phyloP scores from a whole-genome alignment of 2,888 invertebrate genomes.

The Hybos culiciformis region DNA sequence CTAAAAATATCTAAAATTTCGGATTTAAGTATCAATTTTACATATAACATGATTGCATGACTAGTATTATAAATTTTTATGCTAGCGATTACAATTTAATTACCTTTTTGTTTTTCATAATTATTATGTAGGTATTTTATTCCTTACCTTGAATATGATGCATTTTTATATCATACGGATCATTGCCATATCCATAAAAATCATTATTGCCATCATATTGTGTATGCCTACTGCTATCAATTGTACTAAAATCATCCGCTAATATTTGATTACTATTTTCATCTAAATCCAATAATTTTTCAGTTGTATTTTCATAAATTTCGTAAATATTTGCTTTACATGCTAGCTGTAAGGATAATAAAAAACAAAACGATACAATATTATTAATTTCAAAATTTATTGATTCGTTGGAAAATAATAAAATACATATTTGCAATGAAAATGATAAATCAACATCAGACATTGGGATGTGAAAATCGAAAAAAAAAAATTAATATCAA shows the following conservation, averaged over 20 bases:
- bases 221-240: slow-evolving; percentile 10
- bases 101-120: too few relatives aligned
- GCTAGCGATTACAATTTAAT: too few relatives aligned
- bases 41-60: too few relatives aligned
- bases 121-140: neutral
- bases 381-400: too few relatives aligned
- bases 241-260: slow-evolving; percentile 11
- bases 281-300: slow-evolving; percentile 14
- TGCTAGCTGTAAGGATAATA: slow-evolving; percentile 10
- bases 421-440: neutral
- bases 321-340: slow-evolving; percentile 13
- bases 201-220: slow-evolving; percentile 7
- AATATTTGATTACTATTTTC: slow-evolving; percentile 14
- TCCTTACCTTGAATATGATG: slow-evolving; percentile 14
- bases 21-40: too few relatives aligned
- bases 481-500: too few relatives aligned
- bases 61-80: too few relatives aligned
- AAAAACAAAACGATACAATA: neutral
- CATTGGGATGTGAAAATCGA: too few relatives aligned
- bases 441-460: neutral
- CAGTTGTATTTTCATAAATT: slow-evolving; percentile 12
- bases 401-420: too few relatives aligned
- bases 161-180: slow-evolving; percentile 12
- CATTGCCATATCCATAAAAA: slow-evolving; percentile 1
- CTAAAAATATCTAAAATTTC: too few relatives aligned